Conservation (phyloP, 2,888 invertebrate genomes). For the Heliconius ismenius region DNA sequence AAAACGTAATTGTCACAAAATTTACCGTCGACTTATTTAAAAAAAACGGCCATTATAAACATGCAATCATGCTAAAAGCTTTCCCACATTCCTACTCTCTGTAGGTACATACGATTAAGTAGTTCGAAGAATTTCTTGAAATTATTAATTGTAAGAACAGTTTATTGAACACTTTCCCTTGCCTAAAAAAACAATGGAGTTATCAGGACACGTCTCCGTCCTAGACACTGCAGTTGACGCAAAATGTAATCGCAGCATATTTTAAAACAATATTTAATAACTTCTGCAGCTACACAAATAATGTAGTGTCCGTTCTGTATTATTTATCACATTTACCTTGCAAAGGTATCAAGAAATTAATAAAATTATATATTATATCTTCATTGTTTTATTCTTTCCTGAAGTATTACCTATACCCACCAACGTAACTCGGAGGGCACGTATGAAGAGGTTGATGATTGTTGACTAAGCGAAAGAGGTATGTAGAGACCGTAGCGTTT, state of each 20-base stretch:
- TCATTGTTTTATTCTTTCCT: slow-evolving; percentile 30
- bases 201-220: slow-evolving; percentile 73
- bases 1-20: not conserved
- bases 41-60: slow-evolving; percentile 50
- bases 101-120: slow-evolving; percentile 71
- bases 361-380: slow-evolving; percentile 57
- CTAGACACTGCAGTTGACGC: slow-evolving; percentile 61
- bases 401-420: not conserved
- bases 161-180: slow-evolving; percentile 70
- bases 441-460: no score
- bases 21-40: slow-evolving; percentile 40
- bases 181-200: slow-evolving; percentile 50
- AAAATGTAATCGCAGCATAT: slow-evolving; percentile 52
- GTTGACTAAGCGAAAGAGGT: no score
- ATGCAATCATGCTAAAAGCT: slow-evolving; percentile 76
- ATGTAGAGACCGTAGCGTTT: no score
- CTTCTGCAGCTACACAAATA: slow-evolving; percentile 56
- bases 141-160: slow-evolving; percentile 73
- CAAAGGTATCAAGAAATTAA: slow-evolving; percentile 77
- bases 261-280: slow-evolving; percentile 48
- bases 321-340: slow-evolving; percentile 71
- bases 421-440: not conserved
- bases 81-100: slow-evolving; percentile 62
- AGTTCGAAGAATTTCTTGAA: slow-evolving; percentile 72
- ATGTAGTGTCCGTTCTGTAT: slow-evolving; percentile 71